Evolutionary conservation across 2,113 vertebrate genomes (phyloP), one percentile per base, ranked within the genome.

Genomic region (Sphyrna mokarran): DNA sequence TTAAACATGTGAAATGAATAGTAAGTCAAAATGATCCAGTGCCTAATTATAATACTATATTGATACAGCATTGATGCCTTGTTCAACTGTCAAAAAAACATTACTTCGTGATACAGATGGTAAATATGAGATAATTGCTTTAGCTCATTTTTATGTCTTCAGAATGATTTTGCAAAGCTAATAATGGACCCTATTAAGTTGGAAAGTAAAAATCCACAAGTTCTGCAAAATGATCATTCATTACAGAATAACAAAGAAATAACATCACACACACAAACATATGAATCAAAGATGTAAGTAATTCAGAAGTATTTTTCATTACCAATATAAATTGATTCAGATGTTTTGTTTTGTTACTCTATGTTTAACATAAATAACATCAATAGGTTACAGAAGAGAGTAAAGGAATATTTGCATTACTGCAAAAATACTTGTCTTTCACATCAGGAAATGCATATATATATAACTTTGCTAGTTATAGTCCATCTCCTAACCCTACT

Each of bases 171-270:
- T 93, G 89, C 66, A 66, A 66, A 40, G 37, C 20, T 68, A n/a
- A 93, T 23, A 37, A 93, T 93, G 89, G 61, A 68, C 37, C 61
- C 33, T 2, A 40, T 37, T 66, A 63, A 66, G 2, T 18, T 93
- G 89, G 22, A 66, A 93, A 93, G 33, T 93, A 20, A 37, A 68
- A 0, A n/a, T 22, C 66, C 89, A 40, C 89, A 14, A 68, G n/a
- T 29, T 66, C 89, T 22, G 6, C 61, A 93, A 93, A 68, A 40
- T 66, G n/a, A 93, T 29, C 18, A 3, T n/a, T 37, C 40, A 68
- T 93, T 66, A 66, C 89, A 66, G 61, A 93, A 93, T 93, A 93
- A 63, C 37, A n/a, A 93, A 68, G n/a, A 33, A 93, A 68, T 22
- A 93, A 68, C 37, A 93, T 7, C 33, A 68, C 0, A 91, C 58